Evolutionary conservation across 1,140 invertebrate species (phyloP).

Genomic region (Agraylea sexmaculata): DNA sequence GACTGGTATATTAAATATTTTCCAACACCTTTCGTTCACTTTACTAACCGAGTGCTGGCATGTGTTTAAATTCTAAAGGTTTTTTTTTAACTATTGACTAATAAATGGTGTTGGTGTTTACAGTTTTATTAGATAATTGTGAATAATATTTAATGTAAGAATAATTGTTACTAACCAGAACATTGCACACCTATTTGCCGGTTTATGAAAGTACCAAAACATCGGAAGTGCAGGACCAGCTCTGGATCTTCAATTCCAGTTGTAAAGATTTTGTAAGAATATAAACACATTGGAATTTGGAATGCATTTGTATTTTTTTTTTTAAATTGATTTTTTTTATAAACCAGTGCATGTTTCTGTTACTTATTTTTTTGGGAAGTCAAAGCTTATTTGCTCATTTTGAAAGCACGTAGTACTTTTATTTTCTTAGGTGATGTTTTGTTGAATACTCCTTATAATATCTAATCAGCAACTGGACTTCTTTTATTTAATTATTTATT

Average conservation of each 20-base stretch:
- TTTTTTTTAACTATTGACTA: slow-evolving; percentile 1
- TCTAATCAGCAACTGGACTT: no score
- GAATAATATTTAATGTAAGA: not conserved
- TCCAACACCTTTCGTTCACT: not conserved
- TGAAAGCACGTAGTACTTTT: no score
- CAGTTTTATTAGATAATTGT: not conserved
- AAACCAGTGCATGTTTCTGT: no score
- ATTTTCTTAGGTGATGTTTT: no score
- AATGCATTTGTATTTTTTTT: no score
- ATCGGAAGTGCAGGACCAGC: slow-evolving; percentile 24
- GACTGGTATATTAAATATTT: slow-evolving; percentile 28
- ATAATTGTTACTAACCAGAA: slow-evolving; percentile 26
- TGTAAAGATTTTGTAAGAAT: slow-evolving; percentile 39
- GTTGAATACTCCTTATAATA: no score
- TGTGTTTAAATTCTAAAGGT: not conserved
- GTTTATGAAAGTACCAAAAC: slow-evolving; percentile 34
- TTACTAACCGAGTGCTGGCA: not conserved
- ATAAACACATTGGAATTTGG: no score
- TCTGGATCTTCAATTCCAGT: slow-evolving; percentile 33
- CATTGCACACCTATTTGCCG: slow-evolving; percentile 41
- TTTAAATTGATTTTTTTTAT: no score
- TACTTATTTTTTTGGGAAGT: no score
- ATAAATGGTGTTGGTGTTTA: not conserved
- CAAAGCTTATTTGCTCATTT: no score
- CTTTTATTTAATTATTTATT: no score